phyloP scores from a whole-genome alignment of 2,888 invertebrate genomes.

The Ophonus ardosiacus region DNA sequence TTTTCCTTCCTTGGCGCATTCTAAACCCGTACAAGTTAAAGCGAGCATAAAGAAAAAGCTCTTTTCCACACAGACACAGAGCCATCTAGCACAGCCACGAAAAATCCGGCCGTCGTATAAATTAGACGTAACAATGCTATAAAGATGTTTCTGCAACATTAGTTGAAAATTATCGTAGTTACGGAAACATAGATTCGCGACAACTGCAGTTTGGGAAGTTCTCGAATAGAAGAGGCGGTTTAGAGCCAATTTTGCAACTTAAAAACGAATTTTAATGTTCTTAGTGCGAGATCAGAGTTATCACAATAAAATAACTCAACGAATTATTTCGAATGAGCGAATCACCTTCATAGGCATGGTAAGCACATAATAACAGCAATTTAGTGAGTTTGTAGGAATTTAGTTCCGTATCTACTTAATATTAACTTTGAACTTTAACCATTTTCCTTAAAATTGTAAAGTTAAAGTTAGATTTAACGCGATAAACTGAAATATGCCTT shows the following conservation, averaged over 20 bases:
- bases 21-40: constrained; percentile 42
- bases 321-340: not conserved
- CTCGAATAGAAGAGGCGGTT: constrained; percentile 34
- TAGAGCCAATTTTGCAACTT: constrained; percentile 38
- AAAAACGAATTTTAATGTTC: constrained; percentile 35
- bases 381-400: not conserved
- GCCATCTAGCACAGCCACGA: constrained; percentile 47
- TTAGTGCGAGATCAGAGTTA: not conserved
- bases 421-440: not conserved
- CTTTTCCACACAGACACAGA: constrained; percentile 46
- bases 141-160: constrained; percentile 64
- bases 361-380: not conserved
- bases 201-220: constrained; percentile 58
- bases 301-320: not conserved
- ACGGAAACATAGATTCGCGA: constrained; percentile 61
- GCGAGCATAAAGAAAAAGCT: constrained; percentile 53
- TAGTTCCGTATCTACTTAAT: not conserved
- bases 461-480: not conserved
- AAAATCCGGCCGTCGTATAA: constrained; percentile 59
- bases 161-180: constrained; percentile 63
- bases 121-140: constrained; percentile 63
- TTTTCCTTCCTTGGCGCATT: constrained; percentile 44
- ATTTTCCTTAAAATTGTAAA: not conserved
- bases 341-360: not conserved
- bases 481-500: not conserved